Evolutionary conservation across 1,140 invertebrate species (phyloP).

Genomic region (Drosophila orena): DNA sequence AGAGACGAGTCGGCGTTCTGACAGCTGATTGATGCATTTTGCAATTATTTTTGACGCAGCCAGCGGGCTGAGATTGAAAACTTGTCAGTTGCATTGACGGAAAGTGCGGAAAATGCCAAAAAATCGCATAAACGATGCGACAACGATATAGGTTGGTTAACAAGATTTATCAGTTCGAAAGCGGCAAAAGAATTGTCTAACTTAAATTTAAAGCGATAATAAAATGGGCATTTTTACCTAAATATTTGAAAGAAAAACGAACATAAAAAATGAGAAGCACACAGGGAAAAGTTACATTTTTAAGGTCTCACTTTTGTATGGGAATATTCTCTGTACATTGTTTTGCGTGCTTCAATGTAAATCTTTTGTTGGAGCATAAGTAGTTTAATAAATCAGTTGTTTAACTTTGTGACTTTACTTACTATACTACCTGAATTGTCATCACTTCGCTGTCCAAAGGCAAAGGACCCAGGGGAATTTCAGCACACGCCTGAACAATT

Average conservation of each 20-base stretch:
- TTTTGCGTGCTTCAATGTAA: not conserved
- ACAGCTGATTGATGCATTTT: conserved; percentile 81
- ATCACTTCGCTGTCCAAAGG: conserved; percentile 29
- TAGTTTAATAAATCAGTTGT: conserved; percentile 32
- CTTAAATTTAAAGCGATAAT: not conserved
- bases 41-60: conserved; percentile 78
- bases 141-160: conserved; percentile 52
- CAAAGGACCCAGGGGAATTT: conserved; percentile 30
- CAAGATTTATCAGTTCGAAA: conserved; percentile 7
- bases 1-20: conserved; percentile 45
- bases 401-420: conserved; percentile 18
- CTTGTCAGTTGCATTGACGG: conserved; percentile 72
- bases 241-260: too few species aligned
- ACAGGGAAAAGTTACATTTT: too few species aligned
- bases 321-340: too few species aligned
- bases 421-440: conserved; percentile 33
- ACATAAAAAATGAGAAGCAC: too few species aligned
- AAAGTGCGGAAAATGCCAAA: conserved; percentile 34
- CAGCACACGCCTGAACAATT: conserved; percentile 63
- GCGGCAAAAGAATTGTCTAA: not conserved
- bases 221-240: not conserved
- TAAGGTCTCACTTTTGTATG: too few species aligned
- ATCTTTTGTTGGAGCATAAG: not conserved
- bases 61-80: conserved; percentile 72
- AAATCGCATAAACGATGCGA: conserved; percentile 56